phyloP scores from a whole-genome alignment of 2,797 vertebrate species.

The Meriones psammophilus region DNA sequence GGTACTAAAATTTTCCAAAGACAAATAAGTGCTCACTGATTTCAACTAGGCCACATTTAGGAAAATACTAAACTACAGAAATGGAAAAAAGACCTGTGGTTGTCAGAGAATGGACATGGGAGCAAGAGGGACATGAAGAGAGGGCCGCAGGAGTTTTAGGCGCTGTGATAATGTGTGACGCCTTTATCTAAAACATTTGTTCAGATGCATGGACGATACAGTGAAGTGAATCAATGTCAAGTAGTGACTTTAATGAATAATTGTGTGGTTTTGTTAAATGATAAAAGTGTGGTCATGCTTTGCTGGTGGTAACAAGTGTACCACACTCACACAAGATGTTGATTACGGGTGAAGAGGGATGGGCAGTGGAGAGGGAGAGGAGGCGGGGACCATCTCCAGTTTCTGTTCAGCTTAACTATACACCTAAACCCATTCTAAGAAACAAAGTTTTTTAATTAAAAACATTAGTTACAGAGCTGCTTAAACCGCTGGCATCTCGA shows the following conservation, averaged over 20 bases:
- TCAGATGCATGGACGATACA: background rate
- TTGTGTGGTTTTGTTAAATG: background rate
- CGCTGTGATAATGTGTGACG: background rate
- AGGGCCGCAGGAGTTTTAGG: background rate
- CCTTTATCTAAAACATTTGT: background rate
- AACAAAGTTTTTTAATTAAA: slow-evolving; percentile 37
- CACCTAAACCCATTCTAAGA: slow-evolving; percentile 12
- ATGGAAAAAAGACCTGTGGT: background rate
- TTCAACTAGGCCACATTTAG: background rate
- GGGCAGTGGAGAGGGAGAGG: too few relatives aligned
- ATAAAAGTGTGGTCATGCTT: background rate
- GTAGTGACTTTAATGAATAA: slow-evolving; percentile 9
- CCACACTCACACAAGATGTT: background rate
- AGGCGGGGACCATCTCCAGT: background rate
- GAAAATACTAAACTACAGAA: background rate
- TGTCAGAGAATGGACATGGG: background rate
- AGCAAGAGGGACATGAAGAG: background rate
- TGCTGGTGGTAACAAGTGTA: background rate
- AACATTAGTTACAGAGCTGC: slow-evolving; percentile 27
- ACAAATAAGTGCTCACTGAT: background rate
- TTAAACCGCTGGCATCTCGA: background rate
- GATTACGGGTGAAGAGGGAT: background rate
- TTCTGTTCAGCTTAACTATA: slow-evolving; percentile 8
- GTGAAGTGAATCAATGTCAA: background rate
- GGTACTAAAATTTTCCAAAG: background rate